Conservation (phyloP, 2,113 vertebrate species). For the Mirza zaza region DNA sequence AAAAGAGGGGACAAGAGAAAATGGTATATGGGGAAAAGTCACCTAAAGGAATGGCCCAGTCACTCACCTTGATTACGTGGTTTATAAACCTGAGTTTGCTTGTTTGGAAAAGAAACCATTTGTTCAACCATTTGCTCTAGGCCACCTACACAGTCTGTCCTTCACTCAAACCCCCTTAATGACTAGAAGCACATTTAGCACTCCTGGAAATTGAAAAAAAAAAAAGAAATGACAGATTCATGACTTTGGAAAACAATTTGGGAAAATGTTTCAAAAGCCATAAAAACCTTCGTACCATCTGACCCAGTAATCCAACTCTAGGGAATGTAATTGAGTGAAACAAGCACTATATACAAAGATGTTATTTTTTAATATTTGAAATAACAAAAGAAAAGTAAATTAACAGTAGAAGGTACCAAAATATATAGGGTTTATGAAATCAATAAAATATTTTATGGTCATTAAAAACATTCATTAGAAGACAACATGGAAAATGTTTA, state of each 20-base stretch:
- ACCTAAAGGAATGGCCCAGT: not conserved
- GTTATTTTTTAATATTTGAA: not conserved
- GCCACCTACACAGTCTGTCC: not conserved
- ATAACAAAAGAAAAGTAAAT: not conserved
- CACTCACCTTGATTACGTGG: not conserved
- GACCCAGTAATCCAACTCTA: not conserved
- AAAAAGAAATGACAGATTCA: not conserved
- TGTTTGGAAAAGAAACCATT: not conserved
- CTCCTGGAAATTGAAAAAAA: not conserved
- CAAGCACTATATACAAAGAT: not conserved
- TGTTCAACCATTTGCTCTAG: not conserved
- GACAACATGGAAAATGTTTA: not conserved
- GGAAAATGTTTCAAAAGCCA: not conserved
- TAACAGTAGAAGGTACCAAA: not conserved
- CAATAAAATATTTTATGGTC: not conserved
- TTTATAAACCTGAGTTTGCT: not conserved
- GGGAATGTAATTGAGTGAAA: not conserved
- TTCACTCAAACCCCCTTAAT: not conserved
- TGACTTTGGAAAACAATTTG: conserved; percentile 6
- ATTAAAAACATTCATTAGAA: not conserved
- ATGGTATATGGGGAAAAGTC: not conserved
- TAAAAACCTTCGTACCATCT: not conserved
- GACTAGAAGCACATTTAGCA: not conserved
- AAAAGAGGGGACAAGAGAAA: not conserved
- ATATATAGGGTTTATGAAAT: not conserved